phyloP scores from a whole-genome alignment of 2,113 vertebrate species.

The Hippopotamus amphibius region DNA sequence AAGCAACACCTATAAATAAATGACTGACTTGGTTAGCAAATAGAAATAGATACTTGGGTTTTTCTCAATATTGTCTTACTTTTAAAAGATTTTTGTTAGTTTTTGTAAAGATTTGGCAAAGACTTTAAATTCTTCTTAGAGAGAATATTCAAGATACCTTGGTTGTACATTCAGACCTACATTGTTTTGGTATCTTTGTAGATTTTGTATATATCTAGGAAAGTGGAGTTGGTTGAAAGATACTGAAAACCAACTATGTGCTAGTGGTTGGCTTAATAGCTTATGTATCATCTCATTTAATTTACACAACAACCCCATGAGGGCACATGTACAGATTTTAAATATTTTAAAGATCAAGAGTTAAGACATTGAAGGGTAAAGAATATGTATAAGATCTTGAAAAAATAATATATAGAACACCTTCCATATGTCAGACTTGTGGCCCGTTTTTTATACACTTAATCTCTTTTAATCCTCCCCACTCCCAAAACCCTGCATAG shows the following conservation, averaged over 20 bases:
- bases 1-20: background rate
- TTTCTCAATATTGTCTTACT: background rate
- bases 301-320: background rate
- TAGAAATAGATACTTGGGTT: background rate
- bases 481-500: background rate
- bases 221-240: background rate
- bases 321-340: background rate
- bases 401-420: background rate
- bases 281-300: background rate
- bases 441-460: background rate
- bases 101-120: background rate
- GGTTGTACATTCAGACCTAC: background rate
- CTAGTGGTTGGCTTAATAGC: background rate
- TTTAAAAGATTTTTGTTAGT: background rate
- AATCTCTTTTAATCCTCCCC: background rate
- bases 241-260: background rate
- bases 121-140: constrained; percentile 3
- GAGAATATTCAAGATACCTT: background rate
- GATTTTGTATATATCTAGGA: background rate
- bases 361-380: background rate
- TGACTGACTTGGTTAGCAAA: background rate
- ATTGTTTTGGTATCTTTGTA: background rate
- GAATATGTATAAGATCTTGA: background rate
- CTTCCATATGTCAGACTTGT: background rate
- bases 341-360: background rate